A percentile compares a stretch with the other conserved stretches of the same genome.
phyloP scores from a whole-genome alignment of 2,113 vertebrate genomes.

The Puma concolor region DNA sequence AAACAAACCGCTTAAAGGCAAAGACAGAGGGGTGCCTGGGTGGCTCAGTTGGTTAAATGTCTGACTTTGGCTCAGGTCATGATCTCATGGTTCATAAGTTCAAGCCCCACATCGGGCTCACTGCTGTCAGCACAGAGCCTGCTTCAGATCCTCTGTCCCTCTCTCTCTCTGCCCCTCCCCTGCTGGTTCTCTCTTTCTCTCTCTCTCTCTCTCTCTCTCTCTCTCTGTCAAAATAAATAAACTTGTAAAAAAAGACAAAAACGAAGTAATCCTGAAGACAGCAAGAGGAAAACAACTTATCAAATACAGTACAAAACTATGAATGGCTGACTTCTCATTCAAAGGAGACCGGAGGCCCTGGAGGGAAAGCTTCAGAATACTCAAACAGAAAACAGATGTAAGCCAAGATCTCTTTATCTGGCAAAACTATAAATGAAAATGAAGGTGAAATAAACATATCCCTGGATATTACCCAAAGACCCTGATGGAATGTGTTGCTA shows the following conservation, averaged over 20 bases:
- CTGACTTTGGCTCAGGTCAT: too few relatives aligned
- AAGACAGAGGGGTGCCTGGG: neutral
- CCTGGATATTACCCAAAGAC: neutral
- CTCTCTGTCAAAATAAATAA: too few relatives aligned
- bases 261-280: neutral
- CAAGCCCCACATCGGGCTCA: too few relatives aligned
- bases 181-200: too few relatives aligned
- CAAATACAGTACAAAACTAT: neutral
- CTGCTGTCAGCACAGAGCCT: too few relatives aligned
- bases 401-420: neutral
- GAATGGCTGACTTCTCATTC: neutral
- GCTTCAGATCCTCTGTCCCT: too few relatives aligned
- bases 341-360: neutral
- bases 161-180: too few relatives aligned
- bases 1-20: neutral
- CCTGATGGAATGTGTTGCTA: neutral
- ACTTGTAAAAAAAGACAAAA: too few relatives aligned
- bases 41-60: too few relatives aligned
- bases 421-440: neutral
- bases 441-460: neutral
- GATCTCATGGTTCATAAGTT: too few relatives aligned
- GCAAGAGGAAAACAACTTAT: neutral
- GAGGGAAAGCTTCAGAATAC: neutral
- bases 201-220: too few relatives aligned
- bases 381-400: neutral